Conservation (phyloP, 2,113 vertebrate species). For the Chaetodon trifascialis region DNA sequence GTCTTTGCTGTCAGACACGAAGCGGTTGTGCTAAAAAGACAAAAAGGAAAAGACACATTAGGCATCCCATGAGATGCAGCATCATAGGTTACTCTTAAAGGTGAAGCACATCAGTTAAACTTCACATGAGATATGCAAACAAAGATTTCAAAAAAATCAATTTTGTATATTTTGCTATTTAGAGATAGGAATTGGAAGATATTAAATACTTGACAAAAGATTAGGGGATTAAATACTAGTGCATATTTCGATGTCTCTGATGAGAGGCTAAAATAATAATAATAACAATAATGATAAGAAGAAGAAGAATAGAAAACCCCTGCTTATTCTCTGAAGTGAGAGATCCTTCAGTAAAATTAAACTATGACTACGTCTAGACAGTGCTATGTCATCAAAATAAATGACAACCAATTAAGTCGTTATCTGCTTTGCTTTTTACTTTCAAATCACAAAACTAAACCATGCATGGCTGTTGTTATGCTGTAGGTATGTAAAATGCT, state of each 20-base stretch:
- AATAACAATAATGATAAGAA: neutral
- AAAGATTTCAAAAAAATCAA: neutral
- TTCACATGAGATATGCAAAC: neutral
- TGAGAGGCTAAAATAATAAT: neutral
- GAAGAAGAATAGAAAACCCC: too few species aligned
- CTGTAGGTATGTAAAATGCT: neutral
- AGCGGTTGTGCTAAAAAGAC: constrained; percentile 87
- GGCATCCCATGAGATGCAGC: neutral
- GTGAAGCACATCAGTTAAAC: neutral
- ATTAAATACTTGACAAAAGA: neutral
- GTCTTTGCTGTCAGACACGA: constrained; percentile 91
- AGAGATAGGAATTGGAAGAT: neutral
- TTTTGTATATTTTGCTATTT: neutral
- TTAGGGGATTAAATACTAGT: neutral
- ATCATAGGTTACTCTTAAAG: neutral
- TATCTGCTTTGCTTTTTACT: neutral
- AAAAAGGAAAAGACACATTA: constrained; percentile 14
- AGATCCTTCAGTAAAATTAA: neutral
- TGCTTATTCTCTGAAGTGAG: neutral
- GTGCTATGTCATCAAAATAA: neutral
- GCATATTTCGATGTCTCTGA: neutral
- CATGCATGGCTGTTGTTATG: neutral
- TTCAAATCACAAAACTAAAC: neutral
- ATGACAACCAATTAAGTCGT: neutral
- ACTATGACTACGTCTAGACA: neutral